Evolutionary conservation across 2,888 invertebrate species (phyloP), one percentile per base, ranked within the genome.

Genomic region (Xanthia icteritia): DNA sequence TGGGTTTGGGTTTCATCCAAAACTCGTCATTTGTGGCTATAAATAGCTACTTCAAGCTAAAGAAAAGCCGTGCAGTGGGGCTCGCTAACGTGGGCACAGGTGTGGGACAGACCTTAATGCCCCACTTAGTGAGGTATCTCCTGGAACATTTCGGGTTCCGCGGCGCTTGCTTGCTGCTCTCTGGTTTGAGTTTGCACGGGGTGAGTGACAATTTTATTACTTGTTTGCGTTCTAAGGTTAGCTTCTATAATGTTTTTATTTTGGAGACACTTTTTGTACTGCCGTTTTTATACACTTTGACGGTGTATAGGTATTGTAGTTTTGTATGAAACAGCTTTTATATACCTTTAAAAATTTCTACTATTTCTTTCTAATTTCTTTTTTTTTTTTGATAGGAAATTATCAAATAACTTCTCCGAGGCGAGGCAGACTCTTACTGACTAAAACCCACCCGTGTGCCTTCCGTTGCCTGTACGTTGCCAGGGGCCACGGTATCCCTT

Each of bases 71-170:
- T 61, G 98, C 98, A n/a, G 98, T 98, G 74, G 98, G 98, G 3
- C 94, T 98, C 51, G 97, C 98, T 0, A 97, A 98, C 94, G 98
- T 98, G 45, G 98, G 98, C 76, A 98, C 98, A 83, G 98, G 98
- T 79, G 93, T 98, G 45, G 98, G 98, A 5, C 98, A 98, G 92
- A 97, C 98, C 92, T 91, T 98, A 80, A 97, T 98, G 97, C 98
- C 98, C 5, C 98, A 98, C 90, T 94, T 98, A 85, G 97, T 98
- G 76, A 96, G 97, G 67, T 97, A 97, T 89, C 97, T 98, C 68
- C 92, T 98, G 82, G 97, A 97, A 84, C 95, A 97, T 86, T 98
- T 97, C 92, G 97, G 97, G 68, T 98, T 97, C 91, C 96, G 94
- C 85, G 97, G 97, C 56, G 97, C 98, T 0, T 97, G 97, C 63